These are phyloP conservation scores for Onychomys leucogaster DNA, from an alignment of 2,797 vertebrate genomes.

Conservation along the genomic window DNA sequence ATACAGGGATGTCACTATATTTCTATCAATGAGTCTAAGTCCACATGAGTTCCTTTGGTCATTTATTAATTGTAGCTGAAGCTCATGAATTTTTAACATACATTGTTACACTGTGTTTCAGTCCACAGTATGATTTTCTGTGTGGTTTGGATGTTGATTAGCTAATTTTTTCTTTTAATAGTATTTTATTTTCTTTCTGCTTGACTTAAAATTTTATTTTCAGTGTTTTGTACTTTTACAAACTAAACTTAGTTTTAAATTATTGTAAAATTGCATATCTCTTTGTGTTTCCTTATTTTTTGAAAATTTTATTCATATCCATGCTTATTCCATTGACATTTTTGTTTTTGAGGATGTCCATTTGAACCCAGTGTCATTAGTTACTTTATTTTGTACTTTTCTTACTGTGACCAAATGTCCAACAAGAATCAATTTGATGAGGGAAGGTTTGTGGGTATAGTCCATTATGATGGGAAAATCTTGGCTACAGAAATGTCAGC, in stretches of 20 bases:
- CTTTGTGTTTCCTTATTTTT: not conserved
- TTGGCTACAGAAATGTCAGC: rapidly evolving
- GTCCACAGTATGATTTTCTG: not conserved
- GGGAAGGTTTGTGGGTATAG: not conserved
- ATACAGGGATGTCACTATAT: not conserved
- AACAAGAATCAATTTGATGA: not conserved
- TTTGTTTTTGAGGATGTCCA: not conserved
- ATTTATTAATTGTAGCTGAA: not conserved
- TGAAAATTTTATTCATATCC: constrained; percentile 4
- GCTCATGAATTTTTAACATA: not conserved
- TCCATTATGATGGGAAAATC: not conserved
- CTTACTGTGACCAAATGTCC: not conserved
- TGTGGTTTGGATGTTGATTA: not conserved
- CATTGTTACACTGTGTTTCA: not conserved
- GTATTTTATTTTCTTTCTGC: not conserved
- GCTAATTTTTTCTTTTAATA: not conserved
- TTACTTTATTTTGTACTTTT: not conserved
- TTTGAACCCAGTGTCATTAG: not conserved
- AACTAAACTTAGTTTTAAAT: not conserved
- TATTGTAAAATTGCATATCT: not conserved
- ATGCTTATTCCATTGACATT: not conserved
- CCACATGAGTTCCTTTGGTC: not conserved
- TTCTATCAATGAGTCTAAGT: not conserved
- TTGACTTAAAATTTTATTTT: constrained; percentile 17
- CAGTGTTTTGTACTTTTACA: not conserved